A percentile compares a stretch with the other conserved stretches of the same genome.
Evolutionary conservation across 2,888 invertebrate genomes (phyloP).

Genomic region (Rhimphoctona megacephalus): DNA sequence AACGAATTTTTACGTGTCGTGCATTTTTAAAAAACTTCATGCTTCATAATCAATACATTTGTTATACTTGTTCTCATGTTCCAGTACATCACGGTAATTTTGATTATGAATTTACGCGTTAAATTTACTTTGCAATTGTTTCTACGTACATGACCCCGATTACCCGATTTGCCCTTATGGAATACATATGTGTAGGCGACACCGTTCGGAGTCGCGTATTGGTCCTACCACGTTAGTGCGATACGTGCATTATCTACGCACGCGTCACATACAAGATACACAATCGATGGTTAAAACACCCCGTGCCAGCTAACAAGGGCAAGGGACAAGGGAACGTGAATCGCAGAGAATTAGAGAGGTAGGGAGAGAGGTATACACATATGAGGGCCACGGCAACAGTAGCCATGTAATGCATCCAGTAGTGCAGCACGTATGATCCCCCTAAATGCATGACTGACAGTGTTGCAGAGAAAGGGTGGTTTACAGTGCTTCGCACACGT

Average conservation of each 20-base stretch:
- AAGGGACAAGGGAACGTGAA: constrained; percentile 41
- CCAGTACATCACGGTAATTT: background rate
- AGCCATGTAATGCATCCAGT: constrained; percentile 62
- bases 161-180: background rate
- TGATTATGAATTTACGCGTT: background rate
- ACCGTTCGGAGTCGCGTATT: constrained; percentile 29
- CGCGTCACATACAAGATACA: constrained; percentile 74
- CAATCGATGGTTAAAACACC: constrained; percentile 77
- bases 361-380: constrained; percentile 30
- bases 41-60: background rate
- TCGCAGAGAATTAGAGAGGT: constrained; percentile 43
- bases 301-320: constrained; percentile 45
- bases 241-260: constrained; percentile 74
- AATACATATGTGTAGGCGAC: background rate
- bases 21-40: background rate
- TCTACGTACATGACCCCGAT: background rate
- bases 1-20: background rate
- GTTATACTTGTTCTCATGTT: background rate
- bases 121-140: background rate
- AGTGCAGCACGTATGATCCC: constrained; percentile 41
- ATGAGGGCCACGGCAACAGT: constrained; percentile 59
- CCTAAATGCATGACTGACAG: constrained; percentile 53
- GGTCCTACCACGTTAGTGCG: constrained; percentile 53
- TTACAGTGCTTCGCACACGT: constrained; percentile 24
- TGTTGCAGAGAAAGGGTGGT: constrained; percentile 30